phyloP scores from a whole-genome alignment of 2,888 invertebrate species.

The Folsomia candida region DNA sequence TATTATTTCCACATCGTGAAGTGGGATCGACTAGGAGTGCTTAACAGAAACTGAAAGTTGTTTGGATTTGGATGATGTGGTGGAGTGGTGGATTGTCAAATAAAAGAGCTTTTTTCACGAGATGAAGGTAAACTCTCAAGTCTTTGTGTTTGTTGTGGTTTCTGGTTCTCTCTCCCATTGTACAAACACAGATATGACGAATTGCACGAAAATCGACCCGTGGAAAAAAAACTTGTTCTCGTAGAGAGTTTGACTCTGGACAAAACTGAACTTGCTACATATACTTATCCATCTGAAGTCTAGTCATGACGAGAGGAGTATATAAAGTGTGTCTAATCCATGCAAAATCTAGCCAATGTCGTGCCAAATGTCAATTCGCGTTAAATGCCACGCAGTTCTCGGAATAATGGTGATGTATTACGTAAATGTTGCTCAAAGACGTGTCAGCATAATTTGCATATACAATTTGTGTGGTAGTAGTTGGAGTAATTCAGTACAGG shows the following conservation, averaged over 20 bases:
- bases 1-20: background rate
- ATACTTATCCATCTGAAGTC: background rate
- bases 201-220: background rate
- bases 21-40: background rate
- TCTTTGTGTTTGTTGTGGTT: conserved; percentile 4
- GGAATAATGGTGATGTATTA: no score
- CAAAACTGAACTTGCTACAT: background rate
- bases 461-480: no score
- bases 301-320: background rate
- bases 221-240: background rate
- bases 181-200: background rate
- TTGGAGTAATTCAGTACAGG: no score
- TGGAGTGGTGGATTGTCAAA: background rate
- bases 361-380: background rate
- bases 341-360: background rate
- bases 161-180: conserved; percentile 4
- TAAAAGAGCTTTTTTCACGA: background rate
- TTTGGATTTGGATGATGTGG: background rate
- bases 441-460: no score
- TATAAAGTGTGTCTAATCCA: background rate
- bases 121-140: conserved; percentile 1
- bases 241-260: background rate
- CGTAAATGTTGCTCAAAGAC: no score
- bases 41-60: background rate
- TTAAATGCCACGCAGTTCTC: background rate